phyloP scores from a whole-genome alignment of 2,797 vertebrate genomes.

The Serranus cabrilla region DNA sequence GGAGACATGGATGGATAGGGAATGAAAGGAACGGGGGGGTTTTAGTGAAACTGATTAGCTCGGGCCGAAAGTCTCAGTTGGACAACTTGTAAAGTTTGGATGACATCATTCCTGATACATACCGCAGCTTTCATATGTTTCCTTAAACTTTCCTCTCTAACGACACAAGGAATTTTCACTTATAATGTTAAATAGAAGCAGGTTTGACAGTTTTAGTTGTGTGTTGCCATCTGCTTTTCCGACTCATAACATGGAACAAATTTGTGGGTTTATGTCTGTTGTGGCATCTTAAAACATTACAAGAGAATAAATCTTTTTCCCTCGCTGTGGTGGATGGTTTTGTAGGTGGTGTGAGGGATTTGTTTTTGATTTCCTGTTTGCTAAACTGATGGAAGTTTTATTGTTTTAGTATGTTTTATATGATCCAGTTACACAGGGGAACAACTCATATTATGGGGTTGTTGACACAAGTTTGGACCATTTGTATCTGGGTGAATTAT shows the following conservation, averaged over 20 bases:
- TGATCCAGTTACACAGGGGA: neutral
- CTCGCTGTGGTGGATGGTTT: neutral
- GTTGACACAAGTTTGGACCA: too few relatives aligned
- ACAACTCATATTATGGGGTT: too few relatives aligned
- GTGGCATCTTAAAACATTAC: neutral
- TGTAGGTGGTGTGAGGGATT: neutral
- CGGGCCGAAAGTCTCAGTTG: constrained; percentile 30
- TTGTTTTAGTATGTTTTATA: neutral
- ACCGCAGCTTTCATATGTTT: too few relatives aligned
- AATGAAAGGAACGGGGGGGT: constrained; percentile 56
- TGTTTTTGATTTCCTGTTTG: neutral
- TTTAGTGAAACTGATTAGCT: constrained; percentile 67
- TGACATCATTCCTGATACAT: too few relatives aligned
- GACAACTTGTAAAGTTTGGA: constrained; percentile 45
- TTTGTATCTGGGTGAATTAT: too few relatives aligned
- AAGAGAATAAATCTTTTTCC: neutral
- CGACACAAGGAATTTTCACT: neutral
- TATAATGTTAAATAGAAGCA: neutral
- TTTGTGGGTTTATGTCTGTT: neutral
- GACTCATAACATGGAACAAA: neutral
- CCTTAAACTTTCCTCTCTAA: too few relatives aligned
- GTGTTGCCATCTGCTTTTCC: neutral
- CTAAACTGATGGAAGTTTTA: neutral
- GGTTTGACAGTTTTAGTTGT: neutral
- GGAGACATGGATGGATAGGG: constrained; percentile 48